Base-by-base conservation (phyloP, 2,797 vertebrate genomes). In the Arctocebus calabarensis region DNA sequence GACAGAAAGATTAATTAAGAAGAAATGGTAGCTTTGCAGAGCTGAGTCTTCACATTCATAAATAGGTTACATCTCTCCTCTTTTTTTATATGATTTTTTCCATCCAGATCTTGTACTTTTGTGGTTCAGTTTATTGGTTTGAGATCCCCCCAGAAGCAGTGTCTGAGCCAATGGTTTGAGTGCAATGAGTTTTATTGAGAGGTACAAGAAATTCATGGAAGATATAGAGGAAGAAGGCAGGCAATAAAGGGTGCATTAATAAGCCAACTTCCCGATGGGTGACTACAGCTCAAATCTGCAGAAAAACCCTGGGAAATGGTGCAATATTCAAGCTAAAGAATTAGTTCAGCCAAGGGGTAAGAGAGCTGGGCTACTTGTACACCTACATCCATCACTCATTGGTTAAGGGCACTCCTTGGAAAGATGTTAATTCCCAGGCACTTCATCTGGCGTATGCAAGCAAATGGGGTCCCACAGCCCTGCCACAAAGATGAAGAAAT, bases 101-200 rank as follows among this genome's bases (percentile, higher is more conserved):
- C 70, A 37, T 7, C 32, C 55, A 73, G 5, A 8, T 40, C 62
- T 94, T 71, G 3, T 40, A 64, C 74, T 85, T 94, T 62, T 57
- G 32, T 70, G 62, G 55, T 71, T 92, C 68, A 59, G 19, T 43
- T 93, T 81, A 86, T 87, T 57, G 17, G 48, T 77, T 85, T 90
- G 34, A 9, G 32, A 52, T 16, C 32, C 9, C 32, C n/a, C 64
- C 55, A 92, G 84, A 82, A 91, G 77, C 79, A 87, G 43, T 20
- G 59, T 71, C 48, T 70, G n/a, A 96, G n/a, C 22, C 34, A 93
- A 73, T 16, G 7, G 32, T 43, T 91, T 23, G 61, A 68, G 13
- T n/a, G 14, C 32, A n/a, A 79, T 59, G 1, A 12, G 62, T 84
- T 88, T 88, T 86, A 78, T 23, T 37, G 55, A 75, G 45, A 93